Percentiles rank a stretch among this genome's conserved stretches.
Evolutionary conservation across 2,888 invertebrate species (phyloP).

Genomic region (Melinopterus prodromus): DNA sequence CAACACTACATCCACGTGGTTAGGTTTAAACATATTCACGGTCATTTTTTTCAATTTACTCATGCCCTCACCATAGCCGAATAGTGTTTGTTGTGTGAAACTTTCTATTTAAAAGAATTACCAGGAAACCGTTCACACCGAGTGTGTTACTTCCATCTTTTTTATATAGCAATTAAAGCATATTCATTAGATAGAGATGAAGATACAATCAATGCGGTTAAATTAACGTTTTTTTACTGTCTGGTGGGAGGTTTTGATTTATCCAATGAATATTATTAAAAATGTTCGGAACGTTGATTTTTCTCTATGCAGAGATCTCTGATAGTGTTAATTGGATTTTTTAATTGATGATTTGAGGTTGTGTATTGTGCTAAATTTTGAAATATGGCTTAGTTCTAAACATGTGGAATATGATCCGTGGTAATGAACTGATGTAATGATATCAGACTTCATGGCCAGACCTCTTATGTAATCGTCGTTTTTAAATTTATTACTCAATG

Average conservation of each 20-base stretch:
- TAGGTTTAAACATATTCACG: background rate
- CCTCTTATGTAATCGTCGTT: background rate
- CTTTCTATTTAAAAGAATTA: slow-evolving; percentile 4
- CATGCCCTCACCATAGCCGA: background rate
- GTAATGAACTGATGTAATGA: slow-evolving; percentile 4
- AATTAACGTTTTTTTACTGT: background rate
- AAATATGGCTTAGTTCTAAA: background rate
- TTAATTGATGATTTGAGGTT: background rate
- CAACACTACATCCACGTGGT: background rate
- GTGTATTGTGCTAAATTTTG: background rate
- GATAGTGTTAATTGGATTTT: background rate
- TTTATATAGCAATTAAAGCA: slow-evolving; percentile 4
- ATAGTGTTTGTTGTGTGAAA: background rate
- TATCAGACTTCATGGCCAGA: background rate
- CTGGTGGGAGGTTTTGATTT: background rate
- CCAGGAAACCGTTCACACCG: background rate
- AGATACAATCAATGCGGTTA: background rate
- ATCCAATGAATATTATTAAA: background rate
- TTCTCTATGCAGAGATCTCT: background rate
- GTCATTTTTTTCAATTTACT: background rate
- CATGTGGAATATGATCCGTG: background rate
- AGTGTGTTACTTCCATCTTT: background rate
- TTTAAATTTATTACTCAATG: slow-evolving; percentile 4
- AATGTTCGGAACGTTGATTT: background rate
- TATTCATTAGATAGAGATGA: background rate